These are phyloP conservation scores for Alitta virens DNA, from an alignment of 2,888 invertebrate genomes.

Conservation along the genomic window DNA sequence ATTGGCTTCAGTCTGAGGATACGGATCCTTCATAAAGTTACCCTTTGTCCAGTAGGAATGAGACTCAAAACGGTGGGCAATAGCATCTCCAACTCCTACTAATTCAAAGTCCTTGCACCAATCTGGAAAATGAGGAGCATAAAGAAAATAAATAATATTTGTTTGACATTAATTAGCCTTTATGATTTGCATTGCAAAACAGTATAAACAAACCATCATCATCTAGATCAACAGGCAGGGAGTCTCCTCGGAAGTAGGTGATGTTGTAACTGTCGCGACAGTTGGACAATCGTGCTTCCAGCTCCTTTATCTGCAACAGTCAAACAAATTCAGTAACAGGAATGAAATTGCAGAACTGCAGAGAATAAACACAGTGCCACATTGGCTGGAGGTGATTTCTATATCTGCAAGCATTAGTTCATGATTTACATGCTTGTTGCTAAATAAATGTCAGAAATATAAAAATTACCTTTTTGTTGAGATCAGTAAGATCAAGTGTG, in stretches of 20 bases:
- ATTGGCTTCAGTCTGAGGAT: neutral
- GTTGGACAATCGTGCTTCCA: neutral
- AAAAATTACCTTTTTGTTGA: neutral
- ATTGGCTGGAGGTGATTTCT: too few relatives aligned
- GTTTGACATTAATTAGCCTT: too few relatives aligned
- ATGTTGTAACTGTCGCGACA: neutral
- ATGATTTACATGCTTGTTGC: too few relatives aligned
- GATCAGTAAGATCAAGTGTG: neutral
- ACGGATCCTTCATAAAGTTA: neutral
- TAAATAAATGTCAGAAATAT: too few relatives aligned
- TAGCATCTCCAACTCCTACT: neutral
- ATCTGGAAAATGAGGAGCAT: neutral
- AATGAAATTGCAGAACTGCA: too few relatives aligned
- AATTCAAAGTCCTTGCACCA: neutral
- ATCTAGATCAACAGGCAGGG: neutral
- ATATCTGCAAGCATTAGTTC: too few relatives aligned
- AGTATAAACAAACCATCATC: neutral
- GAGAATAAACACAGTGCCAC: too few relatives aligned
- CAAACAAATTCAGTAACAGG: too few relatives aligned
- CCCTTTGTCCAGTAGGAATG: neutral
- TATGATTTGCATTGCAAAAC: too few relatives aligned
- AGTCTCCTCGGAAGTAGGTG: conserved; percentile 3
- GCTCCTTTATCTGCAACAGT: neutral
- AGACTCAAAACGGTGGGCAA: neutral
- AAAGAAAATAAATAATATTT: too few relatives aligned